These are phyloP conservation scores for Hedychridium roseum DNA, from an alignment of 2,888 invertebrate genomes.

Conservation along the genomic window DNA sequence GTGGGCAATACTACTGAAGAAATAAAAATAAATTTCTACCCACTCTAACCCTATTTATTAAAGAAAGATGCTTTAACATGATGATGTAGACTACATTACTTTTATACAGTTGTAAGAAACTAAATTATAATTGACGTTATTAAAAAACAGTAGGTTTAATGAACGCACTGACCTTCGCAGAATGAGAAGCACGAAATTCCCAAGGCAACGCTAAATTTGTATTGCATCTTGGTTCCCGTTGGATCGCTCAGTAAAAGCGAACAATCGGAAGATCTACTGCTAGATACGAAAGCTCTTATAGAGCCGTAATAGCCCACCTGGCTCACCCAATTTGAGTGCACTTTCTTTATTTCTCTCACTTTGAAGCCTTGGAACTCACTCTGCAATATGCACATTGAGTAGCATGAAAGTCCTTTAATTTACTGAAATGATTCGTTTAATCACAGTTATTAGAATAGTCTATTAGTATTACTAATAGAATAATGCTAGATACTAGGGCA, in stretches of 20 bases:
- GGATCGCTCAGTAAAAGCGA: constrained; percentile 72
- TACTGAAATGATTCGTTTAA: too few species aligned
- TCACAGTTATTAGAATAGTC: too few species aligned
- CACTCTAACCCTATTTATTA: too few species aligned
- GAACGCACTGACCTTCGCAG: constrained; percentile 46
- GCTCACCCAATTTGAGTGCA: constrained; percentile 76
- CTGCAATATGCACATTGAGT: too few species aligned
- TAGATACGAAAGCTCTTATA: constrained; percentile 75
- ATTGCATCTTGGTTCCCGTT: constrained; percentile 67
- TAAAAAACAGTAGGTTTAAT: too few species aligned
- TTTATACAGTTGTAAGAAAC: too few species aligned
- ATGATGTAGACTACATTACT: too few species aligned
- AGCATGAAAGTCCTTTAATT: too few species aligned
- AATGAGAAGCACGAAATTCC: constrained; percentile 54
- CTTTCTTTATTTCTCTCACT: constrained; percentile 67
- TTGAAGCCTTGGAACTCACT: constrained; percentile 66
- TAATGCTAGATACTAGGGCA: neutral
- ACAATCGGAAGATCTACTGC: constrained; percentile 68
- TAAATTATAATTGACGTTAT: too few species aligned
- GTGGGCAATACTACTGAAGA: too few species aligned
- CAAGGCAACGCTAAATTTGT: constrained; percentile 68
- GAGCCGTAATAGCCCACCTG: constrained; percentile 75
- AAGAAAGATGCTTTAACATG: too few species aligned
- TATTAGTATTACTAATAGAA: neutral
- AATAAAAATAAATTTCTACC: too few species aligned